phyloP scores from a whole-genome alignment of 2,113 vertebrate genomes.

The Cheilinus undulatus region DNA sequence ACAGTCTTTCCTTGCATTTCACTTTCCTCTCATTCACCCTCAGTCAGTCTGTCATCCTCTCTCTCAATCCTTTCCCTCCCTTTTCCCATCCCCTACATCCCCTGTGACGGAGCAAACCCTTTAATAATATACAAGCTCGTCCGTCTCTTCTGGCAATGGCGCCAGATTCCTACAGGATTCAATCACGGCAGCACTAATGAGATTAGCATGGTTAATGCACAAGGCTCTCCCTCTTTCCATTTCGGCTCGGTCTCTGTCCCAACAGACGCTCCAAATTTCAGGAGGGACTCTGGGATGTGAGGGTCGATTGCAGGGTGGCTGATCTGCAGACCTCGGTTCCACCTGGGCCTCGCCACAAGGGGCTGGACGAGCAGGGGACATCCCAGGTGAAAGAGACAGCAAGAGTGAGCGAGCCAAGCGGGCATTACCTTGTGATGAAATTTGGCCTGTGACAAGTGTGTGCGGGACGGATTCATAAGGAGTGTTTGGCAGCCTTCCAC shows the following conservation, averaged over 20 bases:
- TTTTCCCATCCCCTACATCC: conserved; percentile 11
- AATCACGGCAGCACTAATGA: conserved; percentile 70
- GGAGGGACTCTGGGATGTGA: conserved; percentile 26
- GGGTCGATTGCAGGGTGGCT: conserved; percentile 28
- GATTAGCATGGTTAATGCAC: conserved; percentile 76
- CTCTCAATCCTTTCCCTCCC: not conserved
- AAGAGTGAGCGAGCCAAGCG: conserved; percentile 1
- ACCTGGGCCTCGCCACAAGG: conserved; percentile 14
- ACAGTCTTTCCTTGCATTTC: not conserved
- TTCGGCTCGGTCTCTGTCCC: conserved; percentile 10
- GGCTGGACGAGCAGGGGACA: conserved; percentile 15
- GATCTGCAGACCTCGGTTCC: not conserved
- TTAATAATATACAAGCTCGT: conserved; percentile 73
- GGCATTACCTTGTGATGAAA: conserved; percentile 31
- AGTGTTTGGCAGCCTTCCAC: conserved; percentile 46
- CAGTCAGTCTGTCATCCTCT: not conserved
- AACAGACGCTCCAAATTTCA: conserved; percentile 12
- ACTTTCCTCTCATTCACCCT: not conserved
- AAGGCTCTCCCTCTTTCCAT: conserved; percentile 21
- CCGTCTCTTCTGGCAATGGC: conserved; percentile 51
- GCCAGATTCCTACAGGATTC: conserved; percentile 72
- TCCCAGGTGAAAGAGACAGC: conserved; percentile 40
- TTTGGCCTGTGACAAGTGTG: conserved; percentile 10
- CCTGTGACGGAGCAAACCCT: conserved; percentile 47
- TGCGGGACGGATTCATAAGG: not conserved